phyloP scores from a whole-genome alignment of 2,797 vertebrate genomes.

The Danio choprae region DNA sequence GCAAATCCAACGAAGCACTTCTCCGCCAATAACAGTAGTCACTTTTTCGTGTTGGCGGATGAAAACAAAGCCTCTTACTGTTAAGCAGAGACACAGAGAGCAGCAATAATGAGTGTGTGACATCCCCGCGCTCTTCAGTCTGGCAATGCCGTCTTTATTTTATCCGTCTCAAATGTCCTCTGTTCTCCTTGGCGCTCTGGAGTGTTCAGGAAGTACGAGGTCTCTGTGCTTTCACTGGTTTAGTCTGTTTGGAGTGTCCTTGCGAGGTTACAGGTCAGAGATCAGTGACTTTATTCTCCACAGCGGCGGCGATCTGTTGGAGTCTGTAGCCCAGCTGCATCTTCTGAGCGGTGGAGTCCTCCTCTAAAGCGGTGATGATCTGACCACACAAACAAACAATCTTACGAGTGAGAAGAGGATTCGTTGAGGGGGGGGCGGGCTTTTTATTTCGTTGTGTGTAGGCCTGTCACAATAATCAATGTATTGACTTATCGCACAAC shows the following conservation, averaged over 20 bases:
- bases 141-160: constrained; percentile 28
- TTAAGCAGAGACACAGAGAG: constrained; percentile 15
- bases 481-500: too few species aligned
- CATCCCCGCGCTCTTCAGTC: background rate
- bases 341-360: constrained; percentile 94
- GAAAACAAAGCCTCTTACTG: background rate
- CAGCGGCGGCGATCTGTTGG: constrained; percentile 95
- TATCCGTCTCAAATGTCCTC: constrained; percentile 8
- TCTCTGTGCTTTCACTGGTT: constrained; percentile 50
- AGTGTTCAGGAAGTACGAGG: constrained; percentile 10
- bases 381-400: constrained; percentile 61
- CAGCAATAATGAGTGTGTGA: constrained; percentile 1
- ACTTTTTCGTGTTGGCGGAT: background rate
- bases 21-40: background rate
- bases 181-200: constrained; percentile 24
- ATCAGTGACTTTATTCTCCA: constrained; percentile 98
- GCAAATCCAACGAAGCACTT: background rate
- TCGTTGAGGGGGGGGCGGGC: too few species aligned
- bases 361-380: constrained; percentile 96
- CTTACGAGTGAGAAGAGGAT: background rate
- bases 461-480: too few species aligned
- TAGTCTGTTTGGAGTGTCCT: constrained; percentile 16
- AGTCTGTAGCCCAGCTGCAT: constrained; percentile 98
- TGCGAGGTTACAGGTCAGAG: constrained; percentile 77
- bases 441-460: too few species aligned